phyloP scores from a whole-genome alignment of 2,888 invertebrate species.

The Dromius quadrimaculatus region DNA sequence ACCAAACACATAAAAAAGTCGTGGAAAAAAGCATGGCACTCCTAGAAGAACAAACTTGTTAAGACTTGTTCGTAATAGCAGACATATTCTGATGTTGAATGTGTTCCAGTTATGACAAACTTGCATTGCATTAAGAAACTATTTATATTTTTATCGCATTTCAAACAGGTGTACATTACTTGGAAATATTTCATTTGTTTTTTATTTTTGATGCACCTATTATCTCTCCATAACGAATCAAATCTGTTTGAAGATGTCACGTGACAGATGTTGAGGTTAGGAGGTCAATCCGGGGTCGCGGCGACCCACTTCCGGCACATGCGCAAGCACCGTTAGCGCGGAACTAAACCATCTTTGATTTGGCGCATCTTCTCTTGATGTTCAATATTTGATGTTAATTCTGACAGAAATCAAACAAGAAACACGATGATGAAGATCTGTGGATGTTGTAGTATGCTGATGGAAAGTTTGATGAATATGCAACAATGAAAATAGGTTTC shows the following conservation, averaged over 20 bases:
- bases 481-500: no score
- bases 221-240: conserved; percentile 1
- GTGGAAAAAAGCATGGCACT: conserved; percentile 9
- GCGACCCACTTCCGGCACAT: conserved; percentile 46
- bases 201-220: no score
- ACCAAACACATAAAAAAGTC: conserved; percentile 15
- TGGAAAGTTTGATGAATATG: no score
- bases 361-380: conserved; percentile 6
- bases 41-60: conserved; percentile 15
- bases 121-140: no score
- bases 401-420: conserved; percentile 25
- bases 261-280: conserved; percentile 18
- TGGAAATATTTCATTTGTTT: no score
- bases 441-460: no score
- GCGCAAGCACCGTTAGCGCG: conserved; percentile 28
- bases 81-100: neutral
- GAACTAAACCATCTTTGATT: neutral
- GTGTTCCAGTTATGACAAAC: no score
- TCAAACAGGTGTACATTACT: no score
- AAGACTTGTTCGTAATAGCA: conserved; percentile 21
- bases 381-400: neutral
- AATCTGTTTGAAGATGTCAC: conserved; percentile 8
- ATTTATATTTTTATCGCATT: no score
- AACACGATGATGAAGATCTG: conserved; percentile 9
- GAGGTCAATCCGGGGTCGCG: conserved; percentile 40